Conservation (phyloP, 1,140 invertebrate genomes). For the Drosophila persimilis region DNA sequence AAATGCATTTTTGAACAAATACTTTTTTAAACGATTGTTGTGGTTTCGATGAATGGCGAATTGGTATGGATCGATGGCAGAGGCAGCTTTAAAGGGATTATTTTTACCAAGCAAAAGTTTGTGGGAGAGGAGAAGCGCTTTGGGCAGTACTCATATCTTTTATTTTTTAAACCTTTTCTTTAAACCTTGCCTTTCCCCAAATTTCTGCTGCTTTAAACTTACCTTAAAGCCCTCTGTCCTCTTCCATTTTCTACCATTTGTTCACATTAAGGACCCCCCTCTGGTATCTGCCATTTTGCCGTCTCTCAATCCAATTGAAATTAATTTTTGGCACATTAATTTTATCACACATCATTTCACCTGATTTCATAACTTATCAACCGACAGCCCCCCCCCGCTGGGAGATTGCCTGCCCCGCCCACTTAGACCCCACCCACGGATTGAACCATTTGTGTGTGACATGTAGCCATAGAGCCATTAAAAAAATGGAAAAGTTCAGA, state of each 20-base stretch:
- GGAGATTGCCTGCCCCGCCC: slow-evolving; percentile 27
- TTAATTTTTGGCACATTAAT: slow-evolving; percentile 56
- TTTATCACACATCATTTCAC: slow-evolving; percentile 66
- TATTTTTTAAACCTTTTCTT: no score
- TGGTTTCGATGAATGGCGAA: no score
- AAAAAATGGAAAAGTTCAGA: slow-evolving; percentile 26
- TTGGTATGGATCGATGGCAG: background rate
- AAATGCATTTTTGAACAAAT: background rate
- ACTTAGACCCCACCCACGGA: slow-evolving; percentile 25
- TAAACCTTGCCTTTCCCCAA: no score
- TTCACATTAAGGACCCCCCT: background rate
- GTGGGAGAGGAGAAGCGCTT: no score
- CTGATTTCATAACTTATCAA: slow-evolving; percentile 71
- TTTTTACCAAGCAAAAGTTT: background rate
- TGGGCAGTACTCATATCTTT: no score
- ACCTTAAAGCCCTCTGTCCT: no score
- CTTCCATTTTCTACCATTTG: no score
- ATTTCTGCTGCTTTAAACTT: no score
- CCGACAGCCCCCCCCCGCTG: slow-evolving; percentile 14
- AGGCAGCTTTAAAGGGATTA: background rate
- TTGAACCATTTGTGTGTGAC: slow-evolving; percentile 35
- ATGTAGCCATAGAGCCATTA: slow-evolving; percentile 53
- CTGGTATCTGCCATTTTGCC: slow-evolving; percentile 12
- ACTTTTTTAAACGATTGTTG: background rate
- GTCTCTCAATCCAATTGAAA: slow-evolving; percentile 39